phyloP scores from a whole-genome alignment of 1,140 invertebrate genomes.

The Diachasmimorpha longicaudata region DNA sequence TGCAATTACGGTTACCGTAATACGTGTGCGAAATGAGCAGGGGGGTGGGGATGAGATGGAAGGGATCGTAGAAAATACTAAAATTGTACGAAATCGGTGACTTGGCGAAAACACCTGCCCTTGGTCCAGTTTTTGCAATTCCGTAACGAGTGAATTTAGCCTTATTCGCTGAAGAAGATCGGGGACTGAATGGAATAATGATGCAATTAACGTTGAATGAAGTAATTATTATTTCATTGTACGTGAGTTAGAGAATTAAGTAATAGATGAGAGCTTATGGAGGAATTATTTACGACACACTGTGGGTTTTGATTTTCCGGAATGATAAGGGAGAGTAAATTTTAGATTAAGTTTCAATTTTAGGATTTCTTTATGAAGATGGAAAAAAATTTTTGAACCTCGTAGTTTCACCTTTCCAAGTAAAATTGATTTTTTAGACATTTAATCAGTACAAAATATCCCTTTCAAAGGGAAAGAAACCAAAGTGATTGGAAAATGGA shows the following conservation, averaged over 20 bases:
- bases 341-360: too few relatives aligned
- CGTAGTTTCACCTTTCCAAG: too few relatives aligned
- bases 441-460: too few relatives aligned
- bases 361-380: too few relatives aligned
- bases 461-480: too few relatives aligned
- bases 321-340: too few relatives aligned
- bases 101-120: neutral
- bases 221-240: neutral
- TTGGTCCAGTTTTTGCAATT: neutral
- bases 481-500: too few relatives aligned
- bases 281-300: neutral
- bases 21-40: neutral
- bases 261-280: neutral
- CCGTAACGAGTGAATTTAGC: neutral
- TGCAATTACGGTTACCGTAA: neutral
- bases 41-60: too few relatives aligned
- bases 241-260: neutral
- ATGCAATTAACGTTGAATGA: neutral
- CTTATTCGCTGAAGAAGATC: neutral
- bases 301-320: neutral
- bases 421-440: too few relatives aligned
- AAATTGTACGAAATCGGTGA: too few relatives aligned
- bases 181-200: neutral
- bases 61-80: neutral
- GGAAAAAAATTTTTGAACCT: too few relatives aligned